Evolutionary conservation across 2,797 vertebrate genomes (phyloP).

Genomic region (Chromis chromis): DNA sequence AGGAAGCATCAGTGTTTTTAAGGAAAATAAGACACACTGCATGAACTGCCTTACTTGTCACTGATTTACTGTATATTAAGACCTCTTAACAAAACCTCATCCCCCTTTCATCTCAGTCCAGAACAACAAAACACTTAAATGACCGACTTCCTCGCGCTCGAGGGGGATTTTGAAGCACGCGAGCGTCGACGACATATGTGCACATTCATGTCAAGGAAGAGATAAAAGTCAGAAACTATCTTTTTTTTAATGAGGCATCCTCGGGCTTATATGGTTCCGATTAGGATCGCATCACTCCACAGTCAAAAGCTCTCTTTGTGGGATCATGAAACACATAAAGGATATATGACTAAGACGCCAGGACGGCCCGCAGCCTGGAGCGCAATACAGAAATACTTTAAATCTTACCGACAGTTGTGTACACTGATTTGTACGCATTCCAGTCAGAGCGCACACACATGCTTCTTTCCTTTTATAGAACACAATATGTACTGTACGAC

Average conservation of each 20-base stretch:
- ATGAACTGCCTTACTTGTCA: not conserved
- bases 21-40: not conserved
- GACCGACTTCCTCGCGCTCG: conserved; percentile 30
- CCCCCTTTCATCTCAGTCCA: conserved; percentile 31
- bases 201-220: conserved; percentile 27
- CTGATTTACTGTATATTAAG: conserved; percentile 8
- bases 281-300: conserved; percentile 36
- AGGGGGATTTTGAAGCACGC: conserved; percentile 38
- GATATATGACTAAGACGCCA: conserved; percentile 22
- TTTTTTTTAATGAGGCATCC: conserved; percentile 24
- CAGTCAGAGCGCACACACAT: conserved; percentile 2
- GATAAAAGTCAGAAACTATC: conserved; percentile 32
- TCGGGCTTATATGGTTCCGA: conserved; percentile 39
- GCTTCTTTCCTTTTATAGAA: conserved; percentile 11
- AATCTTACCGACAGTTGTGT: not conserved
- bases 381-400: conserved; percentile 21
- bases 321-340: conserved; percentile 17
- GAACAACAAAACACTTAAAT: conserved; percentile 21
- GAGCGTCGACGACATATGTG: conserved; percentile 6
- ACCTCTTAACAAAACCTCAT: not conserved
- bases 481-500: conserved; percentile 12
- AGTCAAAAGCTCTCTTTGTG: conserved; percentile 52
- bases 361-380: conserved; percentile 6
- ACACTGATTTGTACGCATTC: conserved; percentile 32
- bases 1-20: not conserved